phyloP scores from a whole-genome alignment of 2,113 vertebrate species.

The Aldabrachelys gigantea region DNA sequence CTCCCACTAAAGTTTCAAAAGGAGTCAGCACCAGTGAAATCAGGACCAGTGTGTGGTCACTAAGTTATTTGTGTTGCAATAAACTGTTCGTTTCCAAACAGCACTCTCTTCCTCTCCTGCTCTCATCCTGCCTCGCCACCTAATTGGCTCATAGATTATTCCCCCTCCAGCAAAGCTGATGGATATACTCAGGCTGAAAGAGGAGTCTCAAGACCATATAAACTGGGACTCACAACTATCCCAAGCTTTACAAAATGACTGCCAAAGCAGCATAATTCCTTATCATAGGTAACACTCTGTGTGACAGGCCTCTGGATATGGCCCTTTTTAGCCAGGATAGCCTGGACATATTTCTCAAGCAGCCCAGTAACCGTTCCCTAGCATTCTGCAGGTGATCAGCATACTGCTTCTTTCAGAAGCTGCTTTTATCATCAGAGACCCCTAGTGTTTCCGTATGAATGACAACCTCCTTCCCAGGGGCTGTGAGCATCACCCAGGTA shows the following conservation, averaged over 20 bases:
- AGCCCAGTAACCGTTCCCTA: not conserved
- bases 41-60: not conserved
- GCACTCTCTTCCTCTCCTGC: not conserved
- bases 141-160: not conserved
- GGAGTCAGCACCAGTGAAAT: not conserved
- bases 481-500: not conserved
- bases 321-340: not conserved
- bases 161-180: not conserved
- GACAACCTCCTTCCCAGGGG: not conserved
- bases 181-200: not conserved
- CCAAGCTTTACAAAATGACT: not conserved
- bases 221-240: not conserved
- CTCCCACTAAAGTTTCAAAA: not conserved
- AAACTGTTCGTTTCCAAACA: not conserved
- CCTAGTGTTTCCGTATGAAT: not conserved
- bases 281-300: not conserved
- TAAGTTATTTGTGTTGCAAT: not conserved
- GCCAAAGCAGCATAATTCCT: not conserved
- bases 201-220: not conserved
- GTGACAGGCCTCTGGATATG: not conserved
- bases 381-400: not conserved
- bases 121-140: not conserved
- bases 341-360: not conserved
- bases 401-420: not conserved
- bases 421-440: not conserved